phyloP scores from a whole-genome alignment of 2,113 vertebrate species.

The Nanorana parkeri region DNA sequence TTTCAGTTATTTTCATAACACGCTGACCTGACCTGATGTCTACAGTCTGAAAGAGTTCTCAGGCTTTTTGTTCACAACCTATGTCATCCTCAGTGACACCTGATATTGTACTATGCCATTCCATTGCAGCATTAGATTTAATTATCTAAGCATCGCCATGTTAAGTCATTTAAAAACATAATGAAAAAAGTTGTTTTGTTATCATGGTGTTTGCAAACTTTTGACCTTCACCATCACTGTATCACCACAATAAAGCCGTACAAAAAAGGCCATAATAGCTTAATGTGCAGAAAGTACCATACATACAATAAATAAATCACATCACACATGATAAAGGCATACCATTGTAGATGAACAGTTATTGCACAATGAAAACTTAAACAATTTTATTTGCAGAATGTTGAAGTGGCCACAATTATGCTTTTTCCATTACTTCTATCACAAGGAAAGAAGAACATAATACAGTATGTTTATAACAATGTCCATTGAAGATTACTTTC shows the following conservation, averaged over 20 bases:
- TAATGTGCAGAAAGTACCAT: neutral
- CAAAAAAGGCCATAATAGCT: constrained; percentile 27
- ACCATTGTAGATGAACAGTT: neutral
- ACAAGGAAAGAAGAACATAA: too few relatives aligned
- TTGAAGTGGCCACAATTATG: too few relatives aligned
- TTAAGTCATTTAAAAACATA: constrained; percentile 26
- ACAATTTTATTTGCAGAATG: too few relatives aligned
- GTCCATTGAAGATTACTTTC: too few relatives aligned
- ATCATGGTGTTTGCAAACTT: neutral
- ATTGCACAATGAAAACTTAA: too few relatives aligned
- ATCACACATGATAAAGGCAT: neutral
- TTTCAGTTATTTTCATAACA: constrained; percentile 44
- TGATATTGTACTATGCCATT: constrained; percentile 6
- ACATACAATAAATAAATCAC: neutral
- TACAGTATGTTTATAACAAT: too few relatives aligned
- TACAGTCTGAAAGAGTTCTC: constrained; percentile 6
- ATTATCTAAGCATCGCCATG: constrained; percentile 36
- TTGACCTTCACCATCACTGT: constrained; percentile 20
- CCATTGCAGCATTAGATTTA: neutral
- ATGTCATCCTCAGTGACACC: constrained; percentile 31
- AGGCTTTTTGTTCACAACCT: constrained; percentile 28
- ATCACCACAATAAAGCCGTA: neutral
- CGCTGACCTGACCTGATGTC: constrained; percentile 52
- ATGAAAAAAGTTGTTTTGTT: constrained; percentile 21
- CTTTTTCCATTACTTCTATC: too few relatives aligned